phyloP scores from a whole-genome alignment of 2,888 invertebrate genomes.

The Spicauda simplicius region DNA sequence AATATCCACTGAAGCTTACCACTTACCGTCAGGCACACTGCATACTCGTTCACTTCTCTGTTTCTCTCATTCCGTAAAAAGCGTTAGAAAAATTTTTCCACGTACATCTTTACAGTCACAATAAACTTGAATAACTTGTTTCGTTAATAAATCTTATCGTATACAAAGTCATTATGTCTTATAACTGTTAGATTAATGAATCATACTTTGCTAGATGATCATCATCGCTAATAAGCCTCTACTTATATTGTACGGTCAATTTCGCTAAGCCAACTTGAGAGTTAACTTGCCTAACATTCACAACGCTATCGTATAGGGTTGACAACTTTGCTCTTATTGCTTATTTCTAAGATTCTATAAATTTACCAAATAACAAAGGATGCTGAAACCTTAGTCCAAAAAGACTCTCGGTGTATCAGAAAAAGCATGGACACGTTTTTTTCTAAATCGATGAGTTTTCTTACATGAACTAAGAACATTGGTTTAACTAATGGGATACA shows the following conservation, averaged over 20 bases:
- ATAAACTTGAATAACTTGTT: neutral
- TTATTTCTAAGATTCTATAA: neutral
- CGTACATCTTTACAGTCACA: neutral
- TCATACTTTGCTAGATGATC: neutral
- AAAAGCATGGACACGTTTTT: no score
- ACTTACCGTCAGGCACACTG: no score
- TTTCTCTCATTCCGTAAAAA: no score
- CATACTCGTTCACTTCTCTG: no score
- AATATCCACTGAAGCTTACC: no score
- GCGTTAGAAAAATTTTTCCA: no score
- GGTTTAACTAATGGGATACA: no score
- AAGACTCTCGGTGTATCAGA: no score
- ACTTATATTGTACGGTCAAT: constrained; percentile 10
- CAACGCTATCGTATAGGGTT: neutral
- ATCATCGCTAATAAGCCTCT: neutral
- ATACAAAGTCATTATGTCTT: neutral
- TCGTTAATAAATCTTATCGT: neutral
- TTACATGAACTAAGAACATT: no score
- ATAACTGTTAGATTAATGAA: neutral
- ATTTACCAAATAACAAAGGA: no score
- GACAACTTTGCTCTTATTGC: neutral
- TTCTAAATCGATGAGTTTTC: no score
- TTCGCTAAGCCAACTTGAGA: constrained; percentile 7
- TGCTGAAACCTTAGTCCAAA: no score
- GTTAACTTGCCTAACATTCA: neutral